A percentile compares a stretch with the other conserved stretches of the same genome.
phyloP scores from a whole-genome alignment of 1,140 invertebrate species.

The Antheraea pernyi region DNA sequence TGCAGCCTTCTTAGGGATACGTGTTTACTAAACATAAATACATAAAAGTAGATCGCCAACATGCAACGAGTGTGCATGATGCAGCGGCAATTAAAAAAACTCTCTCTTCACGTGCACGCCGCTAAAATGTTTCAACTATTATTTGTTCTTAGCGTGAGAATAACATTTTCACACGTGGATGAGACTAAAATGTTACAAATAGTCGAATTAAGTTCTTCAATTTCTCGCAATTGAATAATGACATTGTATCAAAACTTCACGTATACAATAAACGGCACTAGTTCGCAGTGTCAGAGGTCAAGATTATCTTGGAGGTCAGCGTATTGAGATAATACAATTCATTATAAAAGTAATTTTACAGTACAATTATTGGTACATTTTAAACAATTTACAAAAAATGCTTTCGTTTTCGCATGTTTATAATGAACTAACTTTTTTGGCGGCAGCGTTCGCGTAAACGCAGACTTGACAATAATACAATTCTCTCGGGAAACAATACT shows the following conservation, averaged over 20 bases:
- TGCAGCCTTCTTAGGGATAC: too few relatives aligned
- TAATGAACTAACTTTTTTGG: too few relatives aligned
- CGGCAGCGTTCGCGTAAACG: too few relatives aligned
- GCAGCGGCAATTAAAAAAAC: not conserved
- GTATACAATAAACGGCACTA: not conserved
- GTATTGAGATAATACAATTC: not conserved
- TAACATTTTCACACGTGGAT: not conserved
- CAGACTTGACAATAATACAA: too few relatives aligned
- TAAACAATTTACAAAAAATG: not conserved
- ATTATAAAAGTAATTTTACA: not conserved
- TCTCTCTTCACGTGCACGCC: not conserved
- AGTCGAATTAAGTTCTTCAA: not conserved
- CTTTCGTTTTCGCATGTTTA: too few relatives aligned
- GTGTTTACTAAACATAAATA: not conserved
- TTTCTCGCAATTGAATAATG: not conserved
- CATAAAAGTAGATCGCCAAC: not conserved
- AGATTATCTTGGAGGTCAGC: not conserved
- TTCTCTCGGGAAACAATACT: too few relatives aligned
- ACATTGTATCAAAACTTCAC: not conserved
- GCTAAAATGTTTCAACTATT: not conserved
- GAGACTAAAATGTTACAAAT: not conserved
- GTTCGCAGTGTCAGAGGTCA: not conserved
- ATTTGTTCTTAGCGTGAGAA: not conserved
- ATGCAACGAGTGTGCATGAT: not conserved
- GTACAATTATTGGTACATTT: not conserved